Conservation (phyloP, 2,113 vertebrate genomes). For the Oncorhynchus gorbuscha region DNA sequence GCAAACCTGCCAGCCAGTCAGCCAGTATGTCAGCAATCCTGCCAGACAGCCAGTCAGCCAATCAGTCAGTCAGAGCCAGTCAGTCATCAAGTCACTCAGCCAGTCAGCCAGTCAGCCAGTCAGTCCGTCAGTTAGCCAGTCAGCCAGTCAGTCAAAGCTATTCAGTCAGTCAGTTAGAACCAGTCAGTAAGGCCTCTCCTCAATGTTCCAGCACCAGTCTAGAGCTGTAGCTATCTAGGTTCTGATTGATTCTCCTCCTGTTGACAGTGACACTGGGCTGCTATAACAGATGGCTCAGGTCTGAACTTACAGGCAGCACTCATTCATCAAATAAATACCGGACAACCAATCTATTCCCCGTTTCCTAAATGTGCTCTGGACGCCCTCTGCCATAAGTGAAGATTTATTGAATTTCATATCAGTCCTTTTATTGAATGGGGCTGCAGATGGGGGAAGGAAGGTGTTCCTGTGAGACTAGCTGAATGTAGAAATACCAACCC, state of each 20-base stretch:
- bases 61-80: too few relatives aligned
- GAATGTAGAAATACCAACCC: neutral
- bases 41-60: accelerated
- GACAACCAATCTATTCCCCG: conserved; percentile 28
- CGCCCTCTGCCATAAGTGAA: conserved; percentile 13
- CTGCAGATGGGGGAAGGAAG: neutral
- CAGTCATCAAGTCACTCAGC: neutral
- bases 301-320: conserved; percentile 39
- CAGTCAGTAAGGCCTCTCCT: too few relatives aligned
- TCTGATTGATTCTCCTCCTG: conserved; percentile 33
- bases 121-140: too few relatives aligned
- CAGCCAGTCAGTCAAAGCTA: too few relatives aligned
- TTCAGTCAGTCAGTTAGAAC: too few relatives aligned
- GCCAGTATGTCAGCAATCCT: too few relatives aligned
- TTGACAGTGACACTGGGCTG: conserved; percentile 40
- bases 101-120: too few relatives aligned
- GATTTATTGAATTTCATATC: conserved; percentile 40
- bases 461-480: neutral
- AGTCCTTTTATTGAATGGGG: conserved; percentile 36
- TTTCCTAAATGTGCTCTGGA: conserved; percentile 7
- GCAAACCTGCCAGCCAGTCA: too few relatives aligned
- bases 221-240: too few relatives aligned
- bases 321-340: conserved; percentile 45
- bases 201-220: too few relatives aligned
- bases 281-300: conserved; percentile 34